These are phyloP conservation scores for Myoxocephalus aenaeus DNA, from an alignment of 2,797 vertebrate genomes.

Conservation along the genomic window DNA sequence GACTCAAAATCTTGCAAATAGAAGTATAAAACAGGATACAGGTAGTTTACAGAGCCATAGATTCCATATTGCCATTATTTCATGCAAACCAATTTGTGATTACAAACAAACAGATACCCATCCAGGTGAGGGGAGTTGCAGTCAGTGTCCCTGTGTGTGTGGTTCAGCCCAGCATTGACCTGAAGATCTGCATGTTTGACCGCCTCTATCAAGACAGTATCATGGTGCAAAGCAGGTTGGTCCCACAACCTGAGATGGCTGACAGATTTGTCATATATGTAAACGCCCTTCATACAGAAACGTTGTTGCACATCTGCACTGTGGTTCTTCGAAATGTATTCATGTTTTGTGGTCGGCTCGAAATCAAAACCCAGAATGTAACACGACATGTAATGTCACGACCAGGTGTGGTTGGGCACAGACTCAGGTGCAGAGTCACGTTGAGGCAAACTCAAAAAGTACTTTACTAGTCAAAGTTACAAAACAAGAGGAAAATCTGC, in stretches of 20 bases:
- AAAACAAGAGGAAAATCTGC: no score
- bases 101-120: conserved; percentile 76
- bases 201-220: conserved; percentile 89
- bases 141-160: conserved; percentile 88
- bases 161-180: conserved; percentile 84
- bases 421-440: no score
- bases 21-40: not conserved
- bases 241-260: not conserved
- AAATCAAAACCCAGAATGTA: not conserved
- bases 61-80: not conserved
- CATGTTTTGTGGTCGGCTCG: not conserved
- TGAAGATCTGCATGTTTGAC: conserved; percentile 93
- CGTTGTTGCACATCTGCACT: not conserved
- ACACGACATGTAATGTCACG: not conserved
- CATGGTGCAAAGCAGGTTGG: conserved; percentile 87
- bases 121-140: conserved; percentile 82
- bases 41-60: not conserved
- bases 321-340: not conserved
- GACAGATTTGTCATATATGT: not conserved
- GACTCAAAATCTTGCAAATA: conserved; percentile 41
- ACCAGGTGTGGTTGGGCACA: no score
- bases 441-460: no score
- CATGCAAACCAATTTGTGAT: not conserved
- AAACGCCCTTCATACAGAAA: not conserved
- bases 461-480: no score